A percentile compares a stretch with the other conserved stretches of the same genome.
These are phyloP conservation scores for Dendroctonus valens DNA, from an alignment of 1,140 invertebrate species.

Conservation along the genomic window DNA sequence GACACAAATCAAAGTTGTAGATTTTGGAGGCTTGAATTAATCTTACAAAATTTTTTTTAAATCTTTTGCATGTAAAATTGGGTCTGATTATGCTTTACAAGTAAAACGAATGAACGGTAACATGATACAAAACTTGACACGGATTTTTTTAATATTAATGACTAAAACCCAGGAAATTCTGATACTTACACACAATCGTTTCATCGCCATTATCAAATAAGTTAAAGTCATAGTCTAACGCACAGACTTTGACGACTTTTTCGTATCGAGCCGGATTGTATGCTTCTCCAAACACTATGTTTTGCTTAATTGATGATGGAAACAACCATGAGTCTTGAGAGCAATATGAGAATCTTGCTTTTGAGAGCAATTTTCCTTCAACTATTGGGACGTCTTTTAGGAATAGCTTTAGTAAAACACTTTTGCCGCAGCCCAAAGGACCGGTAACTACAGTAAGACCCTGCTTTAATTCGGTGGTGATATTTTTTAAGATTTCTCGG, in stretches of 20 bases:
- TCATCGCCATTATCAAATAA: constrained; percentile 67
- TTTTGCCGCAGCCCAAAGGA: constrained; percentile 79
- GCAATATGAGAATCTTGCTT: constrained; percentile 73
- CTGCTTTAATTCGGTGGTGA: constrained; percentile 59
- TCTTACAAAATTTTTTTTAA: too few relatives aligned
- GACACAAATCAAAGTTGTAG: too few relatives aligned
- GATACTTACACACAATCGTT: constrained; percentile 60
- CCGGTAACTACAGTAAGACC: constrained; percentile 73
- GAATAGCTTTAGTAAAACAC: constrained; percentile 68
- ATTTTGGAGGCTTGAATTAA: too few relatives aligned
- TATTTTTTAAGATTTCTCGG: constrained; percentile 55
- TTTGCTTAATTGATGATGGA: constrained; percentile 60
- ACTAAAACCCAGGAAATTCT: too few relatives aligned
- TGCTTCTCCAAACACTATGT: constrained; percentile 62
- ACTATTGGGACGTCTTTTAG: constrained; percentile 68
- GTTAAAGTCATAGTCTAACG: constrained; percentile 68
- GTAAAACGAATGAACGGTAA: too few relatives aligned
- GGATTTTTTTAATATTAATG: too few relatives aligned
- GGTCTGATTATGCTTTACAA: too few relatives aligned
- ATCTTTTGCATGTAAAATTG: too few relatives aligned
- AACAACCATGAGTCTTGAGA: constrained; percentile 80
- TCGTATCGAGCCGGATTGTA: constrained; percentile 52
- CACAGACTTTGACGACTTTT: constrained; percentile 49
- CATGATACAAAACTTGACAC: too few relatives aligned
- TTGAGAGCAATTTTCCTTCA: constrained; percentile 60